phyloP scores from a whole-genome alignment of 2,888 invertebrate genomes.

The Ormyrus nitidulus region DNA sequence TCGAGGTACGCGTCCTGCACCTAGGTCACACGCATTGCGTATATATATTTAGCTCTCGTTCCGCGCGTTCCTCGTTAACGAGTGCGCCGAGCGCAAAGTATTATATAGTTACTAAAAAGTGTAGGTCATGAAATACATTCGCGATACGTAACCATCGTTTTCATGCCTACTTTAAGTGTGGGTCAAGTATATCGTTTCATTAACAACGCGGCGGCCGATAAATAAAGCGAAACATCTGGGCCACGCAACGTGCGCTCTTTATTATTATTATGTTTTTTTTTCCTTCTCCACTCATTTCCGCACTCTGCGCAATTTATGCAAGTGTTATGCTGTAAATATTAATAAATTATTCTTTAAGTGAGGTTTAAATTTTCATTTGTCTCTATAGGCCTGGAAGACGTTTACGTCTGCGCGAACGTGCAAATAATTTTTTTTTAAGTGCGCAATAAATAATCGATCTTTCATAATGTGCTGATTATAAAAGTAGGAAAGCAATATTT shows the following conservation, averaged over 20 bases:
- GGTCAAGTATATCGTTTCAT: constrained; percentile 55
- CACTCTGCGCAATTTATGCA: too few species aligned
- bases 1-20: neutral
- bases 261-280: neutral
- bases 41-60: constrained; percentile 4
- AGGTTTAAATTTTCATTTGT: too few species aligned
- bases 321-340: too few species aligned
- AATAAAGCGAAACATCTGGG: constrained; percentile 3
- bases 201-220: constrained; percentile 25
- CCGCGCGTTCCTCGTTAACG: constrained; percentile 27
- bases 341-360: too few species aligned
- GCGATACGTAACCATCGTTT: constrained; percentile 49
- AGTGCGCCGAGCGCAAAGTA: neutral
- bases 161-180: constrained; percentile 54
- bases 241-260: neutral
- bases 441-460: too few species aligned
- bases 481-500: too few species aligned
- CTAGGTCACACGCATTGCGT: neutral
- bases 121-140: constrained; percentile 59
- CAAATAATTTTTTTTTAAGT: too few species aligned
- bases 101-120: constrained; percentile 44
- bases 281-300: neutral
- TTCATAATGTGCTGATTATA: too few species aligned
- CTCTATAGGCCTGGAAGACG: too few species aligned
- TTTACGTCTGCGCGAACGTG: too few species aligned